Conservation (phyloP, 2,888 invertebrate genomes). For the Troilus luridus region DNA sequence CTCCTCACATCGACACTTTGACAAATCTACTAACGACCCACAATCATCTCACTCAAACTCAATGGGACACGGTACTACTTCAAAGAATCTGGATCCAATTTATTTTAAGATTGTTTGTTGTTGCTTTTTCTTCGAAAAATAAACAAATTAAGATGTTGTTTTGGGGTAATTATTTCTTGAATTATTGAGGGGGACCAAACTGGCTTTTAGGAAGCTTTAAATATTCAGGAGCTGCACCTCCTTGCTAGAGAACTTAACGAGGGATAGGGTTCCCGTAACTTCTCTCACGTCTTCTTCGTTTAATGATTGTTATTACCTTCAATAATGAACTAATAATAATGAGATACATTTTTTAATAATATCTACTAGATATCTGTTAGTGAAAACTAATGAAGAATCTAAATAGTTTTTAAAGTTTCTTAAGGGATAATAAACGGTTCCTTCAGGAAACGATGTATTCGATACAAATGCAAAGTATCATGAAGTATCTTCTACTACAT, state of each 20-base stretch:
- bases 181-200: constrained; percentile 15
- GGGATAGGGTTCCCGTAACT: neutral
- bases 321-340: neutral
- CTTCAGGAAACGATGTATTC: too few species aligned
- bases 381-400: too few species aligned
- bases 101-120: neutral
- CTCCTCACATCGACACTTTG: neutral
- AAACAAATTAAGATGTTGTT: constrained; percentile 12
- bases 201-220: constrained; percentile 25
- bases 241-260: neutral
- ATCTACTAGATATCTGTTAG: too few species aligned
- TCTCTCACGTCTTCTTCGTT: neutral
- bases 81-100: neutral
- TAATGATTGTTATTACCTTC: neutral
- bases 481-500: too few species aligned
- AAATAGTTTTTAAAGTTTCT: too few species aligned
- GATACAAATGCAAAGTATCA: too few species aligned
- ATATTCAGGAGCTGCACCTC: constrained; percentile 20
- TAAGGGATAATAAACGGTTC: too few species aligned
- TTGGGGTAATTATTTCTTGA: constrained; percentile 29
- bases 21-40: neutral
- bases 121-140: neutral
- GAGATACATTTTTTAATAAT: neutral
- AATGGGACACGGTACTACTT: neutral
- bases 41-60: neutral